Base-by-base conservation (phyloP, 2,888 invertebrate species). In the Drosophila falleni region DNA sequence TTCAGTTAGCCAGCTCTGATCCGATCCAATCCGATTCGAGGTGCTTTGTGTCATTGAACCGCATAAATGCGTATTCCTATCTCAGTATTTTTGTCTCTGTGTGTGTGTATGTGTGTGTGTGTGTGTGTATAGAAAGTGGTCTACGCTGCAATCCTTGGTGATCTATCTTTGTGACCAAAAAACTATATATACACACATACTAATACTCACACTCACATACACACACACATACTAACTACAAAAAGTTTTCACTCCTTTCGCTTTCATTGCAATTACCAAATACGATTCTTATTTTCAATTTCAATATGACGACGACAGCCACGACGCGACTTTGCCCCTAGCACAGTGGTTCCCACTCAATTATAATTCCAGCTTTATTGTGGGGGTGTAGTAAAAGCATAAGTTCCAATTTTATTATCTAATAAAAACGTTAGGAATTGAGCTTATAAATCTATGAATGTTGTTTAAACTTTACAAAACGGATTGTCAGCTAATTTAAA, bases 271-370 rank as follows among this genome's bases (percentile, higher is more conserved):
- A 86, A 86, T 86, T 86, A 86, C 86, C 86, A 86, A 86, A 86
- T 86, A 86, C 86, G 86, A 86, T 86, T 86, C 86, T 86, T 86
- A 86, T 88, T 86, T 86, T 88, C 89, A 88, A 87, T 86, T 86
- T 86, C 86, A 88, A 86, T 86, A 86, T 86, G 85, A 85, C 86
- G 84, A 83, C 86, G 84, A 88, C 86, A 86, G 76, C 71, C 77
- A 81, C 78, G 73, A 72, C 66, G 68, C 31, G 41, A 44, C 44
- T 29, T 23, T 19, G 54, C 19, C 41, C 50, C 10, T 15, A 8
- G 19, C 68, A 82, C 85, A 61, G 63, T 86, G 81, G 69, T 33
- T 15, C 37, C 2, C 39, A 6, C 5, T 1, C 51, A n/a, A 8
- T 33, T 3, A 4, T 5, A 42, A 8, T 11, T 4, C 23, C 6